Evolutionary conservation across 2,888 invertebrate species (phyloP), one percentile per base, ranked within the genome.

Genomic region (Candidula unifasciata): DNA sequence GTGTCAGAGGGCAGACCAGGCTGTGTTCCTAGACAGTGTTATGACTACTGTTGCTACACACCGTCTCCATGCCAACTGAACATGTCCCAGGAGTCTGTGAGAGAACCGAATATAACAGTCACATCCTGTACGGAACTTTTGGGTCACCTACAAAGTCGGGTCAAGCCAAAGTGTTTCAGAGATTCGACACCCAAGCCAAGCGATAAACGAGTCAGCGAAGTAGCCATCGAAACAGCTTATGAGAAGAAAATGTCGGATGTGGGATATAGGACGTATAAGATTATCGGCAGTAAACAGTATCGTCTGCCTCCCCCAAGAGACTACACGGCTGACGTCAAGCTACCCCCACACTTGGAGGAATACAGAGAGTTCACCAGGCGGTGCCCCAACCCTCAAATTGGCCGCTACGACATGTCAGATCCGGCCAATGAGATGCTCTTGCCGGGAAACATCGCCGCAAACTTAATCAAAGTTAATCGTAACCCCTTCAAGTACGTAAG

Each of bases 201-300:
- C 0, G 13, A 21, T 33, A 33, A 2, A 3, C n/a, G 57, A 27
- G 27, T 52, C 24, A 6, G 54, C 18, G 52, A 54, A 76, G 3
- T 3, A n/a, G 35, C 27, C n/a, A 33, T 18, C 0, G n/a, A 76
- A 18, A 27, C 33, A 57, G 16, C 27, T 37, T 30, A 27, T 33
- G 44, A 44, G 5, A 52, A 24, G 35, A 37, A n/a, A 52, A 52
- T 18, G 52, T 2, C 1, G 24, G n/a, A 44, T 44, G 27, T 44
- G 21, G 37, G 74, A 64, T 84, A 84, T n/a, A 64, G 44, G 33
- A 84, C 80, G 21, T 84, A 84, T 74, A 84, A 84, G 35, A 84
- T 84, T 37, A 73, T 84, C 16, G 84, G 80, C 6, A 60, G 80
- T 18, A 44, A n/a, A 44, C 84, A 80, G 37, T 76, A 69, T 24